phyloP scores from a whole-genome alignment of 2,113 vertebrate genomes.

The Etia nguti region DNA sequence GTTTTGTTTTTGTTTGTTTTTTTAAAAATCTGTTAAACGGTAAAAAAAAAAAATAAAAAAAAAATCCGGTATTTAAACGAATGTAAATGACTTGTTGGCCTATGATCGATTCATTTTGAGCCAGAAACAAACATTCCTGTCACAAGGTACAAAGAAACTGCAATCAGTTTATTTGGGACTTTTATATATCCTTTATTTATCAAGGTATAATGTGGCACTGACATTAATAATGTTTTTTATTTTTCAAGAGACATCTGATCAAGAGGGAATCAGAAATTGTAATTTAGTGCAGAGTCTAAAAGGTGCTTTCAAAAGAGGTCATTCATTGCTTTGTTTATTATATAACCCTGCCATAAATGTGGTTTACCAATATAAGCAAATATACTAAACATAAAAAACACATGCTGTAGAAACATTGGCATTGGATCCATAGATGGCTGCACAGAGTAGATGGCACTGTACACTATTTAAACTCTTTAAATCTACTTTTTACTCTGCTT shows the following conservation, averaged over 20 bases:
- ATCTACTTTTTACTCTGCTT: background rate
- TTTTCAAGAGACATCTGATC: background rate
- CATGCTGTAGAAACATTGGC: background rate
- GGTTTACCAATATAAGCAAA: background rate
- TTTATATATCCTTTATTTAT: background rate
- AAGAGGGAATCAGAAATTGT: background rate
- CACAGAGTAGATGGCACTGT: conserved; percentile 87
- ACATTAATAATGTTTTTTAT: background rate
- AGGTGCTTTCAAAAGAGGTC: background rate
- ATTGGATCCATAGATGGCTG: conserved; percentile 13
- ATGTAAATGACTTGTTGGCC: background rate
- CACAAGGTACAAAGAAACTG: background rate
- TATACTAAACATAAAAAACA: background rate
- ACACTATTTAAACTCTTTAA: conserved; percentile 66
- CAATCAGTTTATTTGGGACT: background rate
- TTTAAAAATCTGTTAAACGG: background rate
- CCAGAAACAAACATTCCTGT: background rate
- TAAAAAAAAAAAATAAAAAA: fast-evolving
- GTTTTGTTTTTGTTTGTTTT: background rate
- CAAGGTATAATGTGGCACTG: background rate
- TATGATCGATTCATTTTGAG: background rate
- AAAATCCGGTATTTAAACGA: background rate
- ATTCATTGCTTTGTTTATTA: background rate
- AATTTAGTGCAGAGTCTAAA: background rate
- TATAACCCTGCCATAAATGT: background rate